Base-by-base conservation (phyloP, 2,113 vertebrate species). In the Panthera uncia region DNA sequence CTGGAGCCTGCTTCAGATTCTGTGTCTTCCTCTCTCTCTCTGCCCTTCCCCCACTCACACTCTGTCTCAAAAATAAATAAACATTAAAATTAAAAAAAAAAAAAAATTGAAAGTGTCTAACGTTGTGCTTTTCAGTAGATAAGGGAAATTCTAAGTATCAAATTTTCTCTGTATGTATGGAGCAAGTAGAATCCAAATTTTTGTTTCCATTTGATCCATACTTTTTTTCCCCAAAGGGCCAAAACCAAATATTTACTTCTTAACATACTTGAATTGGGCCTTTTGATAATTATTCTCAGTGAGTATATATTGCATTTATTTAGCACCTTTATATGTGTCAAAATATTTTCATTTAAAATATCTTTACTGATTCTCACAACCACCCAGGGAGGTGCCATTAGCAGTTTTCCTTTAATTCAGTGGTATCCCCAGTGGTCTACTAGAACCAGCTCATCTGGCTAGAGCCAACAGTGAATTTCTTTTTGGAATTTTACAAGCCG, bases 301-400 rank as follows among this genome's bases (percentile, higher is more conserved):
- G 33, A 94, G 76, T 88, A 52, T 90, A 76, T 55, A 78, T 36
- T 94, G 19, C 55, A 90, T 74, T 87, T 74, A 95, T 78, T 97
- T 84, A 89, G 29, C 87, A 74, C 63, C n/a, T 80, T 76, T 80
- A 41, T 45, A 12, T 87, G 33, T 81, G 81, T 84, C 80, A 96
- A 93, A 96, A 91, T 94, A 91, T 73, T 97, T 94, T 95, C 68
- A 82, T 48, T 73, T 93, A 66, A 85, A 96, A 29, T 71, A 57
- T 57, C 33, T 79, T 86, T n/a, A 78, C 79, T 94, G 57, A 82
- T 55, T 82, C 73, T 95, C 88, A 86, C 45, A 81, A 25, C 63
- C 41, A 71, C 57, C 48, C 48, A 61, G 33, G 71, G 66, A 85
- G 78, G 21, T 78, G 36, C 4, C 41, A 55, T 73, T 25, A 92